Evolutionary conservation across 2,113 vertebrate species (phyloP).

Genomic region (Jacana jacana): DNA sequence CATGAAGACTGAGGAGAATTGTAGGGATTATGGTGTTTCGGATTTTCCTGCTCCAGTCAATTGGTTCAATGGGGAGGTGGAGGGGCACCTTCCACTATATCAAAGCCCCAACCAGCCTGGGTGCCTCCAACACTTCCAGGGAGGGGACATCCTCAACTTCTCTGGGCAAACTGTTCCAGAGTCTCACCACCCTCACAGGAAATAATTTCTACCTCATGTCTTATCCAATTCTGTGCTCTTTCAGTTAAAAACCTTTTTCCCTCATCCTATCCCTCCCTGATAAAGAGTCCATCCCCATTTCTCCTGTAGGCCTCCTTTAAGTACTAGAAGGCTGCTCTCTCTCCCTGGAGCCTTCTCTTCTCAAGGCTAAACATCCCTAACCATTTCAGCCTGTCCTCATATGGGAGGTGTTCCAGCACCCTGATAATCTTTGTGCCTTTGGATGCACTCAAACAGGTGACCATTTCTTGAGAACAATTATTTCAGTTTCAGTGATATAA

Average conservation of each 20-base stretch:
- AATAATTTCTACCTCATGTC: not conserved
- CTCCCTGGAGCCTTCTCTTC: not conserved
- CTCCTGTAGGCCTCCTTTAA: not conserved
- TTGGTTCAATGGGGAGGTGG: not conserved
- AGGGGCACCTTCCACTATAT: not conserved
- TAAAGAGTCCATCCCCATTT: not conserved
- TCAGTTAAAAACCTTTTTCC: not conserved
- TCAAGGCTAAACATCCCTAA: not conserved
- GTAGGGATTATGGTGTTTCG: not conserved
- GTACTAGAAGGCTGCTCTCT: not conserved
- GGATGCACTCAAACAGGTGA: accelerated
- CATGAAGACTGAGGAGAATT: not conserved
- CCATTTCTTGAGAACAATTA: not conserved
- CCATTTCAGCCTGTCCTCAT: not conserved
- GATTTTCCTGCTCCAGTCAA: not conserved
- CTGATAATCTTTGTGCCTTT: not conserved
- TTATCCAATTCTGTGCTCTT: not conserved
- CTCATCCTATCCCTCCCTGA: not conserved
- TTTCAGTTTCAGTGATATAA: not conserved
- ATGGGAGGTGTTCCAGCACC: not conserved
- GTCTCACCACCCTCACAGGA: not conserved
- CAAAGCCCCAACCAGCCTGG: not conserved
- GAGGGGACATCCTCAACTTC: not conserved
- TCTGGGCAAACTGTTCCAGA: not conserved
- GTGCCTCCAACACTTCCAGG: not conserved